A percentile compares a stretch with the other conserved stretches of the same genome.
These are phyloP conservation scores for Cygnus buccinator DNA, from an alignment of 2,113 vertebrate genomes.

Conservation along the genomic window DNA sequence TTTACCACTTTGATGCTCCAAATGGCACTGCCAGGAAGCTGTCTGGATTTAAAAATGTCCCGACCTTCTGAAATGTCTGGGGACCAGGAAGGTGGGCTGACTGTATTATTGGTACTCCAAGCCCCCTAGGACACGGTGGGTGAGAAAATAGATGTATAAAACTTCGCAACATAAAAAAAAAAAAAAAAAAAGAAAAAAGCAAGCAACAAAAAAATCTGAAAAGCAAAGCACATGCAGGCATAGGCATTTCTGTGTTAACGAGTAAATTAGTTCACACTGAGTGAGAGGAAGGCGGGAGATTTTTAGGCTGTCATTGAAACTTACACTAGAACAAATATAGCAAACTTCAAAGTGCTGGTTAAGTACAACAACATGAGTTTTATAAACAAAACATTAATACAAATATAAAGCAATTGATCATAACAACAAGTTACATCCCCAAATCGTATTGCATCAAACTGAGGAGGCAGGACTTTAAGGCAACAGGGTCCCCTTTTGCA, in stretches of 20 bases:
- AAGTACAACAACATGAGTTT: not conserved
- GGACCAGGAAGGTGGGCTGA: slow-evolving; percentile 94
- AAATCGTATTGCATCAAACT: not conserved
- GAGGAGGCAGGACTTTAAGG: not conserved
- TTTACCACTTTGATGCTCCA: slow-evolving; percentile 99
- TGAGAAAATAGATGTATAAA: slow-evolving; percentile 93
- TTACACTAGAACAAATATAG: not conserved
- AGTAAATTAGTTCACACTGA: slow-evolving; percentile 67
- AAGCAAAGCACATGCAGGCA: slow-evolving; percentile 79
- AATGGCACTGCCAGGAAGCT: slow-evolving; percentile 86
- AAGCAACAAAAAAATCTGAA: slow-evolving; percentile 84
- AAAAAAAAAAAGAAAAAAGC: slow-evolving; percentile 73
- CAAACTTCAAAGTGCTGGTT: not conserved
- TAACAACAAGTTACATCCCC: not conserved
- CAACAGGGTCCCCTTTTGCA: not conserved
- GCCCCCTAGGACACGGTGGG: slow-evolving; percentile 89
- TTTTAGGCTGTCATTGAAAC: slow-evolving; percentile 37
- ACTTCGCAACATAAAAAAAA: slow-evolving; percentile 86
- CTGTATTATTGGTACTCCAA: slow-evolving; percentile 92
- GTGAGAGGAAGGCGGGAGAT: slow-evolving; percentile 24
- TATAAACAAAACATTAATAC: slow-evolving; percentile 8
- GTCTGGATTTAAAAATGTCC: slow-evolving; percentile 91
- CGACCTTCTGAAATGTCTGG: slow-evolving; percentile 91
- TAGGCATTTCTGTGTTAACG: slow-evolving; percentile 62
- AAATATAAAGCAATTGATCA: slow-evolving; percentile 22